Conservation (phyloP, 1,140 invertebrate species). For the Schlechtendalia chinensis region DNA sequence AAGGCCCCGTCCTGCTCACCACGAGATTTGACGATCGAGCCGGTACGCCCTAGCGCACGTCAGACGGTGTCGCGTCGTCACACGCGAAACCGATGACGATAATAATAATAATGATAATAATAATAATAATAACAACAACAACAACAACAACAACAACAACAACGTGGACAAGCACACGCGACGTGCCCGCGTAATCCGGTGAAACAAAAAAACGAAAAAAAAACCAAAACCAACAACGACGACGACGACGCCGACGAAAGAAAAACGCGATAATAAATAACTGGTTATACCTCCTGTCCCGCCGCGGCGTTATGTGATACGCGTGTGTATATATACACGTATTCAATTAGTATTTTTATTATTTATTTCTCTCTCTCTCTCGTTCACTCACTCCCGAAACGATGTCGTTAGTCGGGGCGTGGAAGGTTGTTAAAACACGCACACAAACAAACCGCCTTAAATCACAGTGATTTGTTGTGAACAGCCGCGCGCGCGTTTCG, state of each 20-base stretch:
- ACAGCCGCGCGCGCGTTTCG: neutral
- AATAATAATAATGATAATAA: too few relatives aligned
- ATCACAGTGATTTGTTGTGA: conserved; percentile 8
- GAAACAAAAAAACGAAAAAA: neutral
- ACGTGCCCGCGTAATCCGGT: neutral
- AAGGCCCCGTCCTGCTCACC: too few relatives aligned
- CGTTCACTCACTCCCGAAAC: neutral
- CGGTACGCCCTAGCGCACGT: neutral
- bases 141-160: neutral
- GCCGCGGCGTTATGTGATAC: neutral
- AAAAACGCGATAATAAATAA: conserved; percentile 8
- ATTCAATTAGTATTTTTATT: conserved; percentile 11
- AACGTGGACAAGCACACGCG: neutral
- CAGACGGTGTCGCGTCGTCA: too few relatives aligned
- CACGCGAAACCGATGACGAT: too few relatives aligned
- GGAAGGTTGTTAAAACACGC: conserved; percentile 29
- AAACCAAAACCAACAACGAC: too few relatives aligned
- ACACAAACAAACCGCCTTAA: conserved; percentile 37
- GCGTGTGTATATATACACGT: neutral
- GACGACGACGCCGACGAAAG: too few relatives aligned
- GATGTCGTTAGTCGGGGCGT: conserved; percentile 28
- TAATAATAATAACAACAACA: too few relatives aligned
- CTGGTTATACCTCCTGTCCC: neutral
- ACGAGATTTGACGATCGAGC: too few relatives aligned
- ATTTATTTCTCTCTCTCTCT: neutral